Percentiles rank a stretch among this genome's conserved stretches.
phyloP scores from a whole-genome alignment of 2,888 invertebrate genomes.

The Abrostola tripartita region DNA sequence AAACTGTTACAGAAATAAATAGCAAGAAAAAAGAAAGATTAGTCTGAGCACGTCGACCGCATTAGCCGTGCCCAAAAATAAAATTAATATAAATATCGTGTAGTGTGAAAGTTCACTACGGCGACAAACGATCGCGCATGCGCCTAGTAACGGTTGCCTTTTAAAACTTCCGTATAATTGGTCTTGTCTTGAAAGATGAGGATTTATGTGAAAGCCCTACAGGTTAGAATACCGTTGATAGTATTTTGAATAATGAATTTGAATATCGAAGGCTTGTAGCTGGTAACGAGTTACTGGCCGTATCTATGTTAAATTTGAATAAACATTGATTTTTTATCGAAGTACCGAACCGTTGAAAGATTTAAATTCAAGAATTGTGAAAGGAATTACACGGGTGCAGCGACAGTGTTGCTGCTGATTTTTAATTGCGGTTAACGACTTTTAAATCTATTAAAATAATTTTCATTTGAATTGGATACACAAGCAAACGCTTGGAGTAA shows the following conservation, averaged over 20 bases:
- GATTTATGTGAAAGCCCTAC: conserved; percentile 64
- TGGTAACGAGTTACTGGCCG: conserved; percentile 26
- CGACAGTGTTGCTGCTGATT: conserved; percentile 18
- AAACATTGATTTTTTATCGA: conserved; percentile 39
- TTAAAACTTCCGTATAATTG: conserved; percentile 74
- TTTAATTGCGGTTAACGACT: conserved; percentile 19
- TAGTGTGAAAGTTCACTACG: conserved; percentile 83
- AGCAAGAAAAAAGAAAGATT: conserved; percentile 76
- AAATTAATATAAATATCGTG: conserved; percentile 77
- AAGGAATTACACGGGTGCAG: conserved; percentile 31
- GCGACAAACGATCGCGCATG: conserved; percentile 75
- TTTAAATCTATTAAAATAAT: conserved; percentile 32
- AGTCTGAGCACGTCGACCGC: conserved; percentile 75
- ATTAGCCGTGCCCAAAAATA: conserved; percentile 81
- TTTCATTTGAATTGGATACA: conserved; percentile 55
- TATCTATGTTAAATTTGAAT: conserved; percentile 47
- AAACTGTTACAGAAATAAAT: conserved; percentile 82
- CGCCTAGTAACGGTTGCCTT: conserved; percentile 67
- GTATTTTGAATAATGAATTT: conserved; percentile 65
- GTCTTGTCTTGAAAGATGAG: conserved; percentile 68
- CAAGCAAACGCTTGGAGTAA: conserved; percentile 70
- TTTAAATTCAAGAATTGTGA: conserved; percentile 53
- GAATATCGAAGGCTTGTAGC: conserved; percentile 53
- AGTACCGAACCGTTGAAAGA: conserved; percentile 29
- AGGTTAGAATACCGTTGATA: conserved; percentile 63